Base-by-base conservation (phyloP, 2,888 invertebrate species). In the Euzetes globulus region DNA sequence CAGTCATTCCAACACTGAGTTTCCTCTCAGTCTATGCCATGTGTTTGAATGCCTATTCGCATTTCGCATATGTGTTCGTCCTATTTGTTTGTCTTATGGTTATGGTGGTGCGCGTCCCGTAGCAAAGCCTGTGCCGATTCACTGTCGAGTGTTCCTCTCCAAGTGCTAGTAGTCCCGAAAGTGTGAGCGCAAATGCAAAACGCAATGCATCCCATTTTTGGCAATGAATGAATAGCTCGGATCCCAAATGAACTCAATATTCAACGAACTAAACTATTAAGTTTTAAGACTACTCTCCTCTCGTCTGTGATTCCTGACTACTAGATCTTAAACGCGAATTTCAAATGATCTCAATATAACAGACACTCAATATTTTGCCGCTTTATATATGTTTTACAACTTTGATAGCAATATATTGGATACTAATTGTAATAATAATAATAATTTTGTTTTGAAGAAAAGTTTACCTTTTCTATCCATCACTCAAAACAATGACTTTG, bases 211-310 rank as follows among this genome's bases (percentile, higher is more conserved):
- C 63, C 63, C 63, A 63, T 63, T 63, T 63, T 63, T 63, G 63
- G 63, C 63, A 63, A 63, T 63, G 63, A 63, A 63, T 63, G 63
- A 63, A 63, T 33, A 33, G n/a, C 33, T 58, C 25, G 58, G 58
- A 17, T 58, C 58, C 19, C 25, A 27, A 22, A 4, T 58, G 58
- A 58, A 58, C 50, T 50, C 50, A 50, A 50, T 50, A 50, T 50
- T 50, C 50, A 19, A 19, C 19, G n/a, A 50, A n/a, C 19, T 19
- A 50, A 50, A 50, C 50, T n/a, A 50, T 41, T 41, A 50, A 50
- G 50, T 50, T 50, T 41, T 41, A 41, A 41, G 41, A 50, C 50
- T 50, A n/a, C 19, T 50, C 50, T 50, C 50, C 19, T 50, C 50
- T 50, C 19, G 50, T 50, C 50, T 50, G 50, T 50, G 50, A 50